Evolutionary conservation across 2,797 vertebrate species (phyloP).

Genomic region (Percopsis omiscomaycus): DNA sequence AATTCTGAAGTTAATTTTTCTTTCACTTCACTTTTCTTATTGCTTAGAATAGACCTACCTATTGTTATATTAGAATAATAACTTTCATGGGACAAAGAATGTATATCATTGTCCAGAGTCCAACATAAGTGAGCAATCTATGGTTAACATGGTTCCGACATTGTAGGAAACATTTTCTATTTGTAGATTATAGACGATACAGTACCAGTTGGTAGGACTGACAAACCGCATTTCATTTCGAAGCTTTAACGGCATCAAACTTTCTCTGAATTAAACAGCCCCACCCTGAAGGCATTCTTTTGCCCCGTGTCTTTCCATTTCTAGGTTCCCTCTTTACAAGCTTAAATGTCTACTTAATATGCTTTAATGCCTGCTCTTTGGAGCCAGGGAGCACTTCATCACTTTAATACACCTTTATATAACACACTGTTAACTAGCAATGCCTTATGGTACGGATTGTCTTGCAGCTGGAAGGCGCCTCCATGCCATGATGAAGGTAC

Average conservation of each 20-base stretch:
- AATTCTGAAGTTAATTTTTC: neutral
- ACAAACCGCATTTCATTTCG: conserved; percentile 53
- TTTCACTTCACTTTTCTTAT: neutral
- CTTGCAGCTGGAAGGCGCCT: conserved; percentile 79
- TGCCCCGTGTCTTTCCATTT: conserved; percentile 78
- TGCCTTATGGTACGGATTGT: conserved; percentile 83
- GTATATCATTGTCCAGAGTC: neutral
- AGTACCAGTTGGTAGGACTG: conserved; percentile 31
- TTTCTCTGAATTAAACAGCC: conserved; percentile 64
- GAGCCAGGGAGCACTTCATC: conserved; percentile 82
- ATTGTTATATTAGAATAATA: neutral
- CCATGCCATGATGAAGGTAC: conserved; percentile 81
- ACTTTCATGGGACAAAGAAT: too few relatives aligned
- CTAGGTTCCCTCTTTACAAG: conserved; percentile 80
- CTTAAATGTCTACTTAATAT: conserved; percentile 88
- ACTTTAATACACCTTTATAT: conserved; percentile 88
- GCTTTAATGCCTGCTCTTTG: conserved; percentile 86
- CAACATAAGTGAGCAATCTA: neutral
- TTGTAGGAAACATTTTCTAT: neutral
- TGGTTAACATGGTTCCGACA: conserved; percentile 3
- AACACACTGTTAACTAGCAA: conserved; percentile 87
- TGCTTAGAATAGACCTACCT: neutral
- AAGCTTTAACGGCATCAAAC: conserved; percentile 65
- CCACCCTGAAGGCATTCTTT: conserved; percentile 74
- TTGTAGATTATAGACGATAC: conserved; percentile 9